Conservation (phyloP, 92 coral and sea anemone species). For the Scolanthus callimorphus region DNA sequence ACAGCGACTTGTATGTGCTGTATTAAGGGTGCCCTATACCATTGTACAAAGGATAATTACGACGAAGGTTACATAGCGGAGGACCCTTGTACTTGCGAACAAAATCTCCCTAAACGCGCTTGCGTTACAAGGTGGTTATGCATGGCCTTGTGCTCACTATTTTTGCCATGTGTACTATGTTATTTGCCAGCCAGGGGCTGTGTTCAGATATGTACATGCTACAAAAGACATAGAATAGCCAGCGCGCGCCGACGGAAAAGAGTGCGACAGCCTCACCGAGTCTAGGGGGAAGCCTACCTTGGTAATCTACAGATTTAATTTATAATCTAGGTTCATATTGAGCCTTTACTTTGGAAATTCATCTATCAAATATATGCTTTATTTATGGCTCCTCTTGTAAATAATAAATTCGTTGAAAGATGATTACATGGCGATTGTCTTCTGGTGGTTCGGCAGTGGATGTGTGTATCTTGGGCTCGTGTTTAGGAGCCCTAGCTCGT, state of each 20-base stretch:
- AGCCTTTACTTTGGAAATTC: slow-evolving; percentile 41
- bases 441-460: no score
- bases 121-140: slow-evolving; percentile 94
- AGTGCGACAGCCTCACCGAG: slow-evolving; percentile 37
- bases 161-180: slow-evolving; percentile 89
- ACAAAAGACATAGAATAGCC: slow-evolving; percentile 59
- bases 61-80: slow-evolving; percentile 81
- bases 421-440: no score
- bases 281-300: background rate
- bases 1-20: slow-evolving; percentile 92
- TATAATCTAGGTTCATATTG: slow-evolving; percentile 74
- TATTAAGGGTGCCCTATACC: slow-evolving; percentile 89
- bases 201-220: slow-evolving; percentile 61
- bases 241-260: slow-evolving; percentile 42
- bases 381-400: slow-evolving; percentile 80
- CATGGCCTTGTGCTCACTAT: slow-evolving; percentile 69
- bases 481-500: no score
- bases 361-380: slow-evolving; percentile 74
- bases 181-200: slow-evolving; percentile 91
- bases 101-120: slow-evolving; percentile 51
- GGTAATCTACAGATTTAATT: slow-evolving; percentile 53
- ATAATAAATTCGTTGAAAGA: slow-evolving; percentile 61
- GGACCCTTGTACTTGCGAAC: slow-evolving; percentile 80
- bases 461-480: no score
- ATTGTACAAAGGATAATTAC: slow-evolving; percentile 86